phyloP scores from a whole-genome alignment of 1,140 invertebrate species.

The Druon quercuslanigerum region DNA sequence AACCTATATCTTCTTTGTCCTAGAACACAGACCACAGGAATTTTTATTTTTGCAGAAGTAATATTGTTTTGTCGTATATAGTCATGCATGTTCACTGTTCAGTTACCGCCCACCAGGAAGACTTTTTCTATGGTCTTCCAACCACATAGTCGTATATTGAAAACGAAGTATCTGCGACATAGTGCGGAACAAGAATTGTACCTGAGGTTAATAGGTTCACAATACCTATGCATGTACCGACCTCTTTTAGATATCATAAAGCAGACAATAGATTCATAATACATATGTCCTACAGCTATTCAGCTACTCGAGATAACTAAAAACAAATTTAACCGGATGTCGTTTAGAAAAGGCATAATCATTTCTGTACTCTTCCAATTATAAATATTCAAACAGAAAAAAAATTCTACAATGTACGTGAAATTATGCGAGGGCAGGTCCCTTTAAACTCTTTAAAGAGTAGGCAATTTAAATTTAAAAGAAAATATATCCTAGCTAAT shows the following conservation, averaged over 20 bases:
- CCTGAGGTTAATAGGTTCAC: conserved; percentile 60
- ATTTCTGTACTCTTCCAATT: too few species aligned
- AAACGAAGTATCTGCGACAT: conserved; percentile 11
- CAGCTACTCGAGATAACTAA: too few species aligned
- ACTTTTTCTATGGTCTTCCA: neutral
- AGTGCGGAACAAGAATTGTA: conserved; percentile 36
- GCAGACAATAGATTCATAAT: conserved; percentile 9
- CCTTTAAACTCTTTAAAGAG: too few species aligned
- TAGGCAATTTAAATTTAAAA: too few species aligned
- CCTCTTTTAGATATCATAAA: neutral
- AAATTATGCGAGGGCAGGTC: too few species aligned
- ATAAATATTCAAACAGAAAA: too few species aligned
- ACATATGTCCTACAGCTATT: neutral
- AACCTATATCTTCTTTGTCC: conserved; percentile 4
- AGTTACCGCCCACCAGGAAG: conserved; percentile 8
- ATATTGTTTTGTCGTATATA: neutral
- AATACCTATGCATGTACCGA: neutral
- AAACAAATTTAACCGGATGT: too few species aligned
- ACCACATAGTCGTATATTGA: conserved; percentile 18
- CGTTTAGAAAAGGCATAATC: too few species aligned
- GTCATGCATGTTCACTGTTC: conserved; percentile 8
- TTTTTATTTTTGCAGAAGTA: neutral
- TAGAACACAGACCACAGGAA: neutral
- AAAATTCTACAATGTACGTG: too few species aligned
- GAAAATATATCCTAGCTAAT: too few species aligned